Evolutionary conservation across 2,113 vertebrate genomes (phyloP).

Genomic region (Spermophilus dauricus): DNA sequence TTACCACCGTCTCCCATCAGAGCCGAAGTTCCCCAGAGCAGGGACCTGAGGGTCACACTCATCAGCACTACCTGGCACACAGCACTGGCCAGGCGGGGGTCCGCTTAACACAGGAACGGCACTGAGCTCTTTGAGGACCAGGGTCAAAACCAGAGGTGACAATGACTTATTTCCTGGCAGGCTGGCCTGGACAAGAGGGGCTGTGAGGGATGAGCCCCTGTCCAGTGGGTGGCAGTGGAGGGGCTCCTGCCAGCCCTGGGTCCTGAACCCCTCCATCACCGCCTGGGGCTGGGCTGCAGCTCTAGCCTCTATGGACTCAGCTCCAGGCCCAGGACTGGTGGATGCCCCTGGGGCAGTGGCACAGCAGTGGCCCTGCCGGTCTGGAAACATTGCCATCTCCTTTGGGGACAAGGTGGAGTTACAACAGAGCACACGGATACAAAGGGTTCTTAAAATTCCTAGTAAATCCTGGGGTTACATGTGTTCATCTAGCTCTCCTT

Average conservation of each 20-base stretch:
- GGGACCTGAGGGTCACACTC: not conserved
- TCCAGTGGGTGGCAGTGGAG: not conserved
- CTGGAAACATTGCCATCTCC: not conserved
- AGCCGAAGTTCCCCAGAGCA: not conserved
- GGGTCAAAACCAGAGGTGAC: not conserved
- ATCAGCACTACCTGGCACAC: not conserved
- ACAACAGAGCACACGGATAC: not conserved
- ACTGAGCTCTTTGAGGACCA: not conserved
- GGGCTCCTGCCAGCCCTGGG: not conserved
- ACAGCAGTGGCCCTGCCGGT: not conserved
- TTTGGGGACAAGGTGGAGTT: not conserved
- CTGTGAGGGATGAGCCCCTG: rapidly evolving
- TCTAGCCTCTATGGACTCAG: rapidly evolving
- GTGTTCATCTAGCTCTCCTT: not conserved
- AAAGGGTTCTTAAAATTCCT: not conserved
- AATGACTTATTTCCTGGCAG: not conserved
- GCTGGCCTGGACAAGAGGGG: not conserved
- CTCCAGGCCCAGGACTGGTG: not conserved
- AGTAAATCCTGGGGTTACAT: not conserved
- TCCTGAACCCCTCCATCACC: rapidly evolving
- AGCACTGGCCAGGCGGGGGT: not conserved
- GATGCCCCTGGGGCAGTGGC: too few species aligned
- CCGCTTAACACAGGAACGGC: not conserved
- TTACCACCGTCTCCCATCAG: not conserved
- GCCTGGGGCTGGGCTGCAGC: not conserved